Evolutionary conservation across 2,113 vertebrate genomes (phyloP), one percentile per base, ranked within the genome.

Genomic region (Seriola rivoliana): DNA sequence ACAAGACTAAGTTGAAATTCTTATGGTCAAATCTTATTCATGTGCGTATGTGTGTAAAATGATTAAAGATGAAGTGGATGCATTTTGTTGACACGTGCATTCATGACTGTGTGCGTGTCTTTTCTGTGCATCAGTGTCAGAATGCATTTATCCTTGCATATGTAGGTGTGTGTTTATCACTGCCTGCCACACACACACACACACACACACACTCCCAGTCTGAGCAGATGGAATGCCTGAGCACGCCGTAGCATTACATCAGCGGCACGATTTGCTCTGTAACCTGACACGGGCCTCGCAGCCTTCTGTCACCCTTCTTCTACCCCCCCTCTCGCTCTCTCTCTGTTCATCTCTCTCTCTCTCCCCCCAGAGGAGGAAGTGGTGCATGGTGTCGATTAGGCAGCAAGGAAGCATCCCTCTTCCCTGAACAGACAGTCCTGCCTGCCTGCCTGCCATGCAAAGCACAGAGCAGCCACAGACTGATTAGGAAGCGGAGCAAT

Each of bases 141-240:
- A 58, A n/a, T 32, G n/a, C 67, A 65, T 75, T 71, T 69, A 80
- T 48, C 44, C 12, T 74, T 82, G 48, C 69, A 50, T 85, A 48
- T 70, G 64, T 58, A 78, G 32, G 59, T 82, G 84, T 86, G 76
- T 72, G 60, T 67, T 63, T 58, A 70, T 85, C 63, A 65, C 19
- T 65, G 34, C 44, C 19, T 62, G 42, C 50, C n/a, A 52, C 79
- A 16, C 64, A 69, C 64, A 63, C 40, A 59, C 32, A 17, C 46
- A n/a, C 46, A 3, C 50, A 9, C 23, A 1, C 66, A 38, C 86
- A 46, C 67, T 48, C 52, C 25, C 55, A 81, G 71, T 85, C 69
- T 74, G 72, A 93, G 89, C 89, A 93, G 91, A 92, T 92, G 88
- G 84, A 92, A 94, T 93, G 89, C 88, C 79, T 82, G 87, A 86